phyloP scores from a whole-genome alignment of 30 jellyfish, hydroid and myxozoan genomes.

The Pelagia noctiluca region DNA sequence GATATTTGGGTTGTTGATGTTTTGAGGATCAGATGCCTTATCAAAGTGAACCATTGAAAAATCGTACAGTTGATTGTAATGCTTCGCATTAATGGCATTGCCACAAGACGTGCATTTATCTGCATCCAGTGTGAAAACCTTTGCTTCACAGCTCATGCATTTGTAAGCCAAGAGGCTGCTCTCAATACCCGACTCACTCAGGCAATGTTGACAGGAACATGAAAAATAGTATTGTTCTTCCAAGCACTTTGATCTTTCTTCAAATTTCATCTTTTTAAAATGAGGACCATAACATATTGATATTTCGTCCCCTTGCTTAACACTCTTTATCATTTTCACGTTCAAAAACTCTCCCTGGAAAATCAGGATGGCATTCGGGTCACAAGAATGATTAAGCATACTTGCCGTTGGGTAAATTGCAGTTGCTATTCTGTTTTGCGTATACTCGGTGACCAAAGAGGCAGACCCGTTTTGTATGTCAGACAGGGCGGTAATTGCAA shows the following conservation, averaged over 20 bases:
- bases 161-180: background rate
- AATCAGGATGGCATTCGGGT: slow-evolving; percentile 68
- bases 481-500: slow-evolving; percentile 78
- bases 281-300: slow-evolving; percentile 94
- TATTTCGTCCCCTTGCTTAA: slow-evolving; percentile 73
- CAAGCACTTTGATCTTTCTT: slow-evolving; percentile 63
- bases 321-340: slow-evolving; percentile 46
- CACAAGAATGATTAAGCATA: slow-evolving; percentile 92
- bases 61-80: slow-evolving; percentile 11
- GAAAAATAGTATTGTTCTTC: slow-evolving; percentile 66
- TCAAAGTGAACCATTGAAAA: background rate
- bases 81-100: slow-evolving; percentile 21
- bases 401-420: slow-evolving; percentile 85
- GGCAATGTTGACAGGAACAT: slow-evolving; percentile 77
- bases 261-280: slow-evolving; percentile 61
- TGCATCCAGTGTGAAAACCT: background rate
- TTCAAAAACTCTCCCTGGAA: slow-evolving; percentile 63
- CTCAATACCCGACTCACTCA: slow-evolving; percentile 18
- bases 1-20: background rate
- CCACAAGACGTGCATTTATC: slow-evolving; percentile 23
- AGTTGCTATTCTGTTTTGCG: slow-evolving; percentile 80
- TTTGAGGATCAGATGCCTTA: background rate
- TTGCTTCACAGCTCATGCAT: slow-evolving; percentile 50
- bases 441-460: slow-evolving; percentile 56
- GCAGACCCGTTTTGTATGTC: background rate